Evolutionary conservation across 2,113 vertebrate genomes (phyloP), one percentile per base, ranked within the genome.

Genomic region (Noctilio leporinus): DNA sequence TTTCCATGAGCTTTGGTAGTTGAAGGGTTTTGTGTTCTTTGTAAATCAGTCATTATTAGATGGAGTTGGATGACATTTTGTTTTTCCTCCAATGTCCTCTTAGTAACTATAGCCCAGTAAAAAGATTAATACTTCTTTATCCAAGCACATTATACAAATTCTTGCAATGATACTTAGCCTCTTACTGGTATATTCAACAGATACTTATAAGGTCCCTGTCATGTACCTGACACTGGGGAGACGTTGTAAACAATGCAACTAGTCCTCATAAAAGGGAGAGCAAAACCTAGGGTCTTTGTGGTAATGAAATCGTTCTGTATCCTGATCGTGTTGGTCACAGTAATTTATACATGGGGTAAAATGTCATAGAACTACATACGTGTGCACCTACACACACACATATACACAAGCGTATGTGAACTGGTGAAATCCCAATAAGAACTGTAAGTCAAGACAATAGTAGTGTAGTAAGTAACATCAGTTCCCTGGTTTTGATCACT

Each of bases 101-200:
- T 73, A 89, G 81, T 90, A 86, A 85, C 20, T 49, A 35, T 95
- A 87, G 33, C 78, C 51, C 17, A 45, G 22, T 59, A 91, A 97
- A 95, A 57, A 95, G 22, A 95, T 43, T 55, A 62, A 77, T 82
- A 62, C 20, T 76, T 55, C 62, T 91, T 65, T 93, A 78, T 47
- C 67, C 80, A 85, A 86, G 89, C 86, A 93, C 77, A 86, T 64
- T 62, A 40, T 47, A 20, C 78, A 85, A 77, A 65, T 85, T 84
- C 16, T 40, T 38, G 43, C 47, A 30, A 20, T 35, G 73, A 77
- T 80, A 91, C 47, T 81, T 78, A 76, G 49, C 45, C 67, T 73
- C 3, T 14, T 24, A 28, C 51, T 64, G 43, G 78, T 47, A 83
- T 24, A 49, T 47, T 95, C 69, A 89, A 38, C 82, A 88, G 93